Evolutionary conservation across 2,113 vertebrate species (phyloP).

Genomic region (Nesogale talazaci): DNA sequence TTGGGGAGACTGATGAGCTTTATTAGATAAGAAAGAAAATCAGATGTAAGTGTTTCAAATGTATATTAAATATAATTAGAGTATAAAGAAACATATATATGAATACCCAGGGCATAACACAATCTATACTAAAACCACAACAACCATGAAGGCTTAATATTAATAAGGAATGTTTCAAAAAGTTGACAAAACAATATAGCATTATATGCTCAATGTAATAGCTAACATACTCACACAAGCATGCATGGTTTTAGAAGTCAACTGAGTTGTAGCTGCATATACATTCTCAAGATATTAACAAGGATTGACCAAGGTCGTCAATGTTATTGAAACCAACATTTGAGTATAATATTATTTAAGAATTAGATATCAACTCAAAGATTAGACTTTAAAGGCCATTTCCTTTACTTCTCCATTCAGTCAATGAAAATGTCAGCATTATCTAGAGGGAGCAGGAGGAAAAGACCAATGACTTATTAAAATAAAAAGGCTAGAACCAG

Average conservation of each 20-base stretch:
- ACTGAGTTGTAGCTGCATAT: background rate
- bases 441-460: background rate
- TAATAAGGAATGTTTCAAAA: background rate
- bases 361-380: background rate
- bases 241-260: background rate
- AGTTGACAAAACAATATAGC: background rate
- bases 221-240: background rate
- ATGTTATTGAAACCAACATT: background rate
- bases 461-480: background rate
- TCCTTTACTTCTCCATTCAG: background rate
- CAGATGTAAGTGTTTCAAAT: constrained; percentile 50
- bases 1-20: background rate
- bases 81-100: background rate
- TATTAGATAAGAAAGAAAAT: background rate
- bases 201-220: background rate
- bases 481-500: background rate
- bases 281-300: background rate
- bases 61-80: constrained; percentile 18
- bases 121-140: background rate
- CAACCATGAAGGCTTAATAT: background rate
- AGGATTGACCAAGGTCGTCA: background rate
- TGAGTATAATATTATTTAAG: background rate
- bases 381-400: background rate
- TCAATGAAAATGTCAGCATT: constrained; percentile 8
- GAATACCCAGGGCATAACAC: background rate